Conservation (phyloP, 2,888 invertebrate species). For the Drosophila recens region DNA sequence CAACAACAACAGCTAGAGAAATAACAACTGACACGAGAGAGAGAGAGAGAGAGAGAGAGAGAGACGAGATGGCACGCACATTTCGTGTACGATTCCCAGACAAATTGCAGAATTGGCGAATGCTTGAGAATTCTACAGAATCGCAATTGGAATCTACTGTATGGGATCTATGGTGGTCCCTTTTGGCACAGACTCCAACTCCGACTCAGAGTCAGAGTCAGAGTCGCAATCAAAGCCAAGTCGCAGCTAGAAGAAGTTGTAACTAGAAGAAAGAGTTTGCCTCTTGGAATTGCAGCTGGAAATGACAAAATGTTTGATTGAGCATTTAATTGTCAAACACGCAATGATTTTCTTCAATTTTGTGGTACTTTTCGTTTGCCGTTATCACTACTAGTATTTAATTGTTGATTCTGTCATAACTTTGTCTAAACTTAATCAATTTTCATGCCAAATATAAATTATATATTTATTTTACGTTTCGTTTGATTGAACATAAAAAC, state of each 20-base stretch:
- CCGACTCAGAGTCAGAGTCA: conserved; percentile 2
- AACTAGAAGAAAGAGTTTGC: background rate
- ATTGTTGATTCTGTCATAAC: too few species aligned
- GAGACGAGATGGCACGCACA: conserved; percentile 74
- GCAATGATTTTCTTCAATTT: too few species aligned
- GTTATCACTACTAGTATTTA: too few species aligned
- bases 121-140: conserved; percentile 75
- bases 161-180: conserved; percentile 73
- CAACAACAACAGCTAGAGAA: conserved; percentile 28
- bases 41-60: conserved; percentile 12
- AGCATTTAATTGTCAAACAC: too few species aligned
- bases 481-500: too few species aligned
- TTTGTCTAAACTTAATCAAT: too few species aligned
- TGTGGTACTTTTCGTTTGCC: too few species aligned
- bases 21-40: conserved; percentile 11
- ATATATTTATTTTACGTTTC: too few species aligned
- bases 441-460: too few species aligned
- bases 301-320: too few species aligned
- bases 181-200: conserved; percentile 7
- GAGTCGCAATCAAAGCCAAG: background rate
- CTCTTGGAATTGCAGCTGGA: background rate
- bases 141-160: conserved; percentile 58
- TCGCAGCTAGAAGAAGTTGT: too few species aligned
- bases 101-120: conserved; percentile 79
- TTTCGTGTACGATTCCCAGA: conserved; percentile 79